Percentiles rank a stretch among this genome's conserved stretches.
phyloP scores from a whole-genome alignment of 2,888 invertebrate genomes.

The Sclerodermus sp. region DNA sequence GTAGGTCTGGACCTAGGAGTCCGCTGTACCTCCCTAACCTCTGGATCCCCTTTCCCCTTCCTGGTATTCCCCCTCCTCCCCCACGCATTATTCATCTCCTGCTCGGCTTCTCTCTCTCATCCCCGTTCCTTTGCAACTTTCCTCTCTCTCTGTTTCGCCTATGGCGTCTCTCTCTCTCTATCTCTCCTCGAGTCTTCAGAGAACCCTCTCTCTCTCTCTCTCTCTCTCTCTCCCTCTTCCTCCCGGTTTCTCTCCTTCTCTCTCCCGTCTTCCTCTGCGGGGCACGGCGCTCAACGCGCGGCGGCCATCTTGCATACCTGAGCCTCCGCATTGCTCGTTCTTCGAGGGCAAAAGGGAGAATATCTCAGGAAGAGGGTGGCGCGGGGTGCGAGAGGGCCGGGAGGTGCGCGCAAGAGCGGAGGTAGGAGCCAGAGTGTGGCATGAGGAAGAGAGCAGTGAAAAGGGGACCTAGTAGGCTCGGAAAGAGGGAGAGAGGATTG shows the following conservation, averaged over 20 bases:
- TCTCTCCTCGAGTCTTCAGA: slow-evolving; percentile 6
- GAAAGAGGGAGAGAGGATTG: not conserved
- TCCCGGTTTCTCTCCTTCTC: slow-evolving; percentile 14
- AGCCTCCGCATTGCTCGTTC: slow-evolving; percentile 58
- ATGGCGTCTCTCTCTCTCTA: slow-evolving; percentile 6
- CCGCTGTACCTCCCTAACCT: slow-evolving; percentile 13
- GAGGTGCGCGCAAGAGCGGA: slow-evolving; percentile 10
- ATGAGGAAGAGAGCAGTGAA: not conserved
- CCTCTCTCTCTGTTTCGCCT: slow-evolving; percentile 5
- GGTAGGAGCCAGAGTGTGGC: slow-evolving; percentile 13
- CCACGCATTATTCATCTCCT: slow-evolving; percentile 50
- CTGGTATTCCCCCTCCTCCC: slow-evolving; percentile 38
- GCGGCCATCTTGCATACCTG: slow-evolving; percentile 61
- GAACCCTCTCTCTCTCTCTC: slow-evolving; percentile 15
- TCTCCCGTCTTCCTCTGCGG: slow-evolving; percentile 16
- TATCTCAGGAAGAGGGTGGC: slow-evolving; percentile 48
- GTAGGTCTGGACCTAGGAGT: slow-evolving; percentile 22
- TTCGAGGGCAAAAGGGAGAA: slow-evolving; percentile 59
- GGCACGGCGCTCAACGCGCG: slow-evolving; percentile 24
- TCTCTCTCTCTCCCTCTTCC: slow-evolving; percentile 17
- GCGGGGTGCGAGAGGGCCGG: slow-evolving; percentile 37
- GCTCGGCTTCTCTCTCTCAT: slow-evolving; percentile 21
- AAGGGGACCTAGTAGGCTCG: not conserved
- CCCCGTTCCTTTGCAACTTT: slow-evolving; percentile 4
- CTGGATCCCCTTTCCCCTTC: no score